Base-by-base conservation (phyloP, 2,113 vertebrate genomes). In the Laticauda colubrina region DNA sequence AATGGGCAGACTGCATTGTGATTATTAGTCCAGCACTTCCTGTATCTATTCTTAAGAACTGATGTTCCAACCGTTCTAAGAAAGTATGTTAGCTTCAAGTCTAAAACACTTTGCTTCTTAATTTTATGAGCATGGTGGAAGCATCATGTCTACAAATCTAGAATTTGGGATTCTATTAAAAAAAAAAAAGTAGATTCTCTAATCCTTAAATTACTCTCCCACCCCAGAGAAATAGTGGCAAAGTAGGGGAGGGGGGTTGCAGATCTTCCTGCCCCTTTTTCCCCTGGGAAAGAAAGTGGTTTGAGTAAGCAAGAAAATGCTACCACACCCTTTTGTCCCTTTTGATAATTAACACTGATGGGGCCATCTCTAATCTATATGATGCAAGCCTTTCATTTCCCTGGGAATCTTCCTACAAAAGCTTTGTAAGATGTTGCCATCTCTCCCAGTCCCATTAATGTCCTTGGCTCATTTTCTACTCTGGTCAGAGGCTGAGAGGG, bases 341-440 rank as follows among this genome's bases (percentile, higher is more conserved):
- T 57, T 5, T 89, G 88, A 85, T 89, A 92, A 92, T 57, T 85
- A 92, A 85, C 87, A 92, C 39, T 10, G 69, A 92, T 92, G 92
- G 92, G 53, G 87, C 64, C 88, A 92, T 85, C 43, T 54, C 3
- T 57, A 75, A 48, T 51, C 39, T 59, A 59, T 34, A 39, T 91
- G 57, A 89, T 53, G 92, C 92, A 92, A 92, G 51, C 64, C 29
- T 81, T 51, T 45, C 54, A 26, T 4, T 92, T 89, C 43, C 87
- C 88, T 92, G 92, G 54, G 88, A 92, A 92, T 57, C 88, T 92
- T 92, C 54, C 21, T 45, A 59, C 54, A 54, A 89, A 69, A 64
- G 21, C 34, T 89, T 81, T 85, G 15, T 34, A 57, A 57, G 39
- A 89, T 10, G 69, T 29, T 81, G 54, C 55, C 5, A 7, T 48